These are phyloP conservation scores for Siniperca undulata DNA, from an alignment of 2,797 vertebrate genomes.

Conservation along the genomic window DNA sequence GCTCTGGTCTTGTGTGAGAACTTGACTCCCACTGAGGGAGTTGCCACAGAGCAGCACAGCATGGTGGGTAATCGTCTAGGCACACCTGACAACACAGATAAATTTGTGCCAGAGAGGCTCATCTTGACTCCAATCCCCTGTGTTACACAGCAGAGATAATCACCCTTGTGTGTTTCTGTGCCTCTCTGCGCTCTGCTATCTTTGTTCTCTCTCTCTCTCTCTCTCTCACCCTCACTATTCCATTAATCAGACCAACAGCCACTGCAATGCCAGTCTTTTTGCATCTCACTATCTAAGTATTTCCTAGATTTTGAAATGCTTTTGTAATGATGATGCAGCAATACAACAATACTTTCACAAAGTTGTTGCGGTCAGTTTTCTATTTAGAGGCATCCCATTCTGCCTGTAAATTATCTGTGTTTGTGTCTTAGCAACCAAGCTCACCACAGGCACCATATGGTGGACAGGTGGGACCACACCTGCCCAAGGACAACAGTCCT, in stretches of 20 bases:
- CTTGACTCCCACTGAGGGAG: constrained; percentile 68
- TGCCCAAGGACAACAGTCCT: neutral
- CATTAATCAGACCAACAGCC: constrained; percentile 31
- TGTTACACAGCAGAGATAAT: constrained; percentile 73
- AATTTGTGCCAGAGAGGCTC: constrained; percentile 76
- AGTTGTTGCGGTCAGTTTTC: constrained; percentile 1
- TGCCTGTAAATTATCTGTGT: constrained; percentile 14
- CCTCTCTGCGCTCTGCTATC: neutral
- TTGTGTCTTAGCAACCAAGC: neutral
- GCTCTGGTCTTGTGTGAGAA: constrained; percentile 62
- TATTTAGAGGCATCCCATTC: neutral
- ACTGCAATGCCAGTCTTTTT: constrained; percentile 28
- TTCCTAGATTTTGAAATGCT: neutral
- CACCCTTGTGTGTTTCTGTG: constrained; percentile 47
- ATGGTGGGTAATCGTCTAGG: constrained; percentile 78
- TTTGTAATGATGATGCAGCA: constrained; percentile 6
- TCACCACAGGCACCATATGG: constrained; percentile 47
- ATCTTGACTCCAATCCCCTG: constrained; percentile 73
- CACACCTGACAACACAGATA: constrained; percentile 80
- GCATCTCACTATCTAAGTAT: constrained; percentile 27
- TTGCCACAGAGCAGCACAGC: constrained; percentile 70
- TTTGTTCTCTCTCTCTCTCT: constrained; percentile 1
- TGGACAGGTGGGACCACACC: constrained; percentile 25
- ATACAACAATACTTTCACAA: neutral
- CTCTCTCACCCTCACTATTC: constrained; percentile 14